Evolutionary conservation across 2,113 vertebrate species (phyloP), one percentile per base, ranked within the genome.

Genomic region (Campylomormyrus tamandua): DNA sequence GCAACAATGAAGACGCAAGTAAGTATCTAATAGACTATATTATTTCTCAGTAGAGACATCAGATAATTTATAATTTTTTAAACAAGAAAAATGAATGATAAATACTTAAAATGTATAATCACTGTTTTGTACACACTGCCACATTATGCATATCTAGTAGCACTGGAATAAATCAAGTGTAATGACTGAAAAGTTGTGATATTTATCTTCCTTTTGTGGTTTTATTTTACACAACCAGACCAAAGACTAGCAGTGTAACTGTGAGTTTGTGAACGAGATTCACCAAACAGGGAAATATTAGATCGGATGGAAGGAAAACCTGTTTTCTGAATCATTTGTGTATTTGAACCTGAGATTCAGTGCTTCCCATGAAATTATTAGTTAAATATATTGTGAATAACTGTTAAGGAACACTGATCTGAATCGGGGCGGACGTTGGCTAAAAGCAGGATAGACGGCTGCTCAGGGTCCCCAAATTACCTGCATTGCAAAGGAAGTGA

Each of bases 41-140:
- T 93, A 93, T 50, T 92, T 94, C 91, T 92, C 93, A 92, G 92
- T 94, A 90, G 93, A 92, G 92, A 92, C 93, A 92, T 95, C 92
- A 92, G 92, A 94, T 90, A 80, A 89, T 89, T 89, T 89, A 89
- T 89, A 93, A 90, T 91, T 92, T 91, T 93, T 90, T 89, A 87
- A 93, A 92, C 62, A 53, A 91, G 93, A 92, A 90, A 89, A 89
- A 89, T 84, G 45, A 89, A 89, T 89, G 93, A 90, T 84, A 85
- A 92, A 90, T 83, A 87, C 89, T 90, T 92, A 53, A 83, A 89
- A 90, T 94, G 92, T 95, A 93, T 92, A 91, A 90, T 91, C 93
- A 93, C 94, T 95, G 95, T 95, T 95, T 94, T 95, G 93, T 96
- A 94, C 94, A 94, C 94, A 95, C 95, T 95, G 94, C 95, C 94